Conservation (phyloP, 2,797 vertebrate genomes). For the Lateolabrax maculatus region DNA sequence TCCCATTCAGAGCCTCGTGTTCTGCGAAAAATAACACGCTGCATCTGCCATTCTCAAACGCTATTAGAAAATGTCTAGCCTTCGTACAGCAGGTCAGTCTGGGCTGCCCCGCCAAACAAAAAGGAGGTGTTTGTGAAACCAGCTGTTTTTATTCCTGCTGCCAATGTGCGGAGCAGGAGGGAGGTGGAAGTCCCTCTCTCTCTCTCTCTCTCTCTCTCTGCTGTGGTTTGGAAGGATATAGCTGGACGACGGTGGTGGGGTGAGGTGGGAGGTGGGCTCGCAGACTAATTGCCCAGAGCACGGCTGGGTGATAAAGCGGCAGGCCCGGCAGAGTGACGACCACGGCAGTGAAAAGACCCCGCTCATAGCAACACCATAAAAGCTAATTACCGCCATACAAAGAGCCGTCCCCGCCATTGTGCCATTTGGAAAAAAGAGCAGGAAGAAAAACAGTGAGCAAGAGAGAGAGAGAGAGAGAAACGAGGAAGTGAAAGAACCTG, state of each 20-base stretch:
- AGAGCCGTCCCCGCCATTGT: slow-evolving; percentile 83
- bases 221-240: slow-evolving; percentile 29
- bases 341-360: slow-evolving; percentile 85
- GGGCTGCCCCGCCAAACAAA: slow-evolving; percentile 13
- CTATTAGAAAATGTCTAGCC: slow-evolving; percentile 17
- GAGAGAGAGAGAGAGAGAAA: slow-evolving; percentile 38
- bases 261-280: slow-evolving; percentile 33
- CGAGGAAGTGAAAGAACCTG: slow-evolving; percentile 78
- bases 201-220: slow-evolving; percentile 3
- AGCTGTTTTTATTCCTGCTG: slow-evolving; percentile 50
- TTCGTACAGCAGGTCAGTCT: slow-evolving; percentile 13
- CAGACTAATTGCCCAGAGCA: slow-evolving; percentile 88
- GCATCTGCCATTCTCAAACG: slow-evolving; percentile 1
- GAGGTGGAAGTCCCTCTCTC: slow-evolving; percentile 23
- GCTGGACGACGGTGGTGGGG: slow-evolving; percentile 34
- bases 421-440: slow-evolving; percentile 91
- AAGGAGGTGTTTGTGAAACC: slow-evolving; percentile 32
- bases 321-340: slow-evolving; percentile 75
- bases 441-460: slow-evolving; percentile 45
- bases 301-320: slow-evolving; percentile 86
- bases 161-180: slow-evolving; percentile 15
- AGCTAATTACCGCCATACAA: slow-evolving; percentile 95
- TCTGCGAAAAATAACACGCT: slow-evolving; percentile 39
- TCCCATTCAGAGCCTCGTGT: background rate
- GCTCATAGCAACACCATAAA: slow-evolving; percentile 92